A percentile compares a stretch with the other conserved stretches of the same genome.
phyloP scores from a whole-genome alignment of 2,888 invertebrate genomes.

The Nomada fucata region DNA sequence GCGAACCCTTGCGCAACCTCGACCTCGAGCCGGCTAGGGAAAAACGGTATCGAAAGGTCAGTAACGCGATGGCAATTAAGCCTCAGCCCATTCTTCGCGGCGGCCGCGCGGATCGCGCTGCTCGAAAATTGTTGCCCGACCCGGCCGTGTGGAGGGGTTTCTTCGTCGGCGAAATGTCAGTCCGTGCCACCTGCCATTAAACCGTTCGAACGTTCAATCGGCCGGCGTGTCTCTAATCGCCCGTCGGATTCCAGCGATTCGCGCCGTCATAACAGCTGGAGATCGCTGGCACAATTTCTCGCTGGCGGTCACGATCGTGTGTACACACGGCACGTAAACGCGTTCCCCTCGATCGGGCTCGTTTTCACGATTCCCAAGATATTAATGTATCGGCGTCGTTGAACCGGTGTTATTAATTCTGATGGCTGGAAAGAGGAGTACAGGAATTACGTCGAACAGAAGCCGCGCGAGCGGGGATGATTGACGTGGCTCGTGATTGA shows the following conservation, averaged over 20 bases:
- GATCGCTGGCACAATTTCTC: slow-evolving; percentile 33
- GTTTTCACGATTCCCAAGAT: slow-evolving; percentile 40
- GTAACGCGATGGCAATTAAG: slow-evolving; percentile 48
- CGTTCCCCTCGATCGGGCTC: slow-evolving; percentile 46
- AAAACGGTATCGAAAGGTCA: slow-evolving; percentile 61
- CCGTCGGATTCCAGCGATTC: slow-evolving; percentile 50
- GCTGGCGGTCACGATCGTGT: neutral
- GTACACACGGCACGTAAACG: slow-evolving; percentile 22
- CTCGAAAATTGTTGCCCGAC: neutral
- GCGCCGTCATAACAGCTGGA: slow-evolving; percentile 56
- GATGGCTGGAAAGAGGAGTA: neutral
- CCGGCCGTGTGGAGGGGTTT: neutral
- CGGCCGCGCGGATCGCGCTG: neutral
- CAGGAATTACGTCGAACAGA: neutral
- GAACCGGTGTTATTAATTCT: slow-evolving; percentile 43
- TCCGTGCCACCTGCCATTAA: slow-evolving; percentile 51
- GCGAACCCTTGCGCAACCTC: slow-evolving; percentile 38
- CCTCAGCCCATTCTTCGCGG: slow-evolving; percentile 23
- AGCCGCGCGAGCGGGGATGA: slow-evolving; percentile 20
- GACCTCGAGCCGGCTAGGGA: slow-evolving; percentile 35
- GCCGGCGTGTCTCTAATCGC: slow-evolving; percentile 48
- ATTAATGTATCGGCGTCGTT: slow-evolving; percentile 3
- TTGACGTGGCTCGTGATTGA: slow-evolving; percentile 39
- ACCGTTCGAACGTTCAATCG: slow-evolving; percentile 59
- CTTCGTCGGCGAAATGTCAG: slow-evolving; percentile 61